Evolutionary conservation across 1,140 invertebrate species (phyloP), one percentile per base, ranked within the genome.

Genomic region (Saccostrea echinata): DNA sequence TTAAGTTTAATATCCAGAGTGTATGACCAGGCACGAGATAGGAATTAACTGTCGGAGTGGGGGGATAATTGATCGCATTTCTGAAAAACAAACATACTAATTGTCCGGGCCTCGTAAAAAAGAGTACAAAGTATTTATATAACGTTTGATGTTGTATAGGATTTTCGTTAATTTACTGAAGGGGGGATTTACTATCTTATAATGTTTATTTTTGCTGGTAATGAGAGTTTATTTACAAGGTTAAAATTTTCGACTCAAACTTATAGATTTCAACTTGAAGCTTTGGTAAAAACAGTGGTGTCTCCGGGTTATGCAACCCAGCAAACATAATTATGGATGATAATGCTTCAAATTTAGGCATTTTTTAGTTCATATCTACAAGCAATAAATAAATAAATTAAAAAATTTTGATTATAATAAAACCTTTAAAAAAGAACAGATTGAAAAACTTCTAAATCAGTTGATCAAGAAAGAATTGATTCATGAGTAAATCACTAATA

Each of bases 1-100:
- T 83, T 51, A 11, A 52, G 81, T 83, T 83, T 83, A 83, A 83
- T 53, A 53, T 83, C 81, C 81, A 83, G 8, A 83, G 81, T 18
- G 35, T 83, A 83, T 83, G 81, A 13, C 35, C 18, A 83, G 52
- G 35, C 81, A 83, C 81, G 81, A 27, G 68, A 27, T 30, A 27
- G 68, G 68, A 76, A 76, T 76, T 76, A 76, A 76, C 68, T 27
- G 27, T 30, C 27, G 13, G 68, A 27, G 27, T 76, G 30, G 33
- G 27, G 68, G 68, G 68, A 33, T 33, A 76, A 76, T 76, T 76
- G 57, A 76, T 76, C 68, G 27, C 68, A 33, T 76, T 76, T 76
- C 68, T 30, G 27, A 27, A 76, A 76, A 76, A 30, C 68, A 76
- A 76, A 76, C 68, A 76, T 76, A 76, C 68, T 76, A 76, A 76